Conservation (phyloP, 2,113 vertebrate genomes). For the Phylloscopus trochiloides region DNA sequence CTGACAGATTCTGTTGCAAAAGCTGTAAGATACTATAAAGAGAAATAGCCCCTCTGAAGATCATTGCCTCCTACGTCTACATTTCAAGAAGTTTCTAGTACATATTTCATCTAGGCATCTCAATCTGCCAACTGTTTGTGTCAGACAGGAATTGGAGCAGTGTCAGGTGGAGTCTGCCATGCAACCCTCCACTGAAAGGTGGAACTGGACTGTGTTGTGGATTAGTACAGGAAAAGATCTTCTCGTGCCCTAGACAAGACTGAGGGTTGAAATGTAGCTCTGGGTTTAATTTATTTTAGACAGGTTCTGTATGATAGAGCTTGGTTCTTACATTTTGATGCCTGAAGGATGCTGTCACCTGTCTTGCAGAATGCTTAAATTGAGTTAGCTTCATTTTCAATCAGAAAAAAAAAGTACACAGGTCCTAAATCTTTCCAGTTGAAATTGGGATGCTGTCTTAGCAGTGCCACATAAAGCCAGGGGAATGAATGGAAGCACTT, state of each 20-base stretch:
- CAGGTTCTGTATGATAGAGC: not conserved
- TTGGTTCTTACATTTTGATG: not conserved
- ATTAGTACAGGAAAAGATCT: not conserved
- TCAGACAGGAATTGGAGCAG: not conserved
- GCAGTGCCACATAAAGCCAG: not conserved
- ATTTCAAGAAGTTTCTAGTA: not conserved
- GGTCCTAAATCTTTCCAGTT: not conserved
- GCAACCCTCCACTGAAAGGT: not conserved
- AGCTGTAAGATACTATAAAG: not conserved
- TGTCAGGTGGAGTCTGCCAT: not conserved
- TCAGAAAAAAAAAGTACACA: not conserved
- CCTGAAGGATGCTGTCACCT: not conserved
- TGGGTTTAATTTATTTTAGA: not conserved
- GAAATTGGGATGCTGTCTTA: not conserved
- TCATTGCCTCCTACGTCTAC: not conserved
- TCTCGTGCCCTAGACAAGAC: not conserved
- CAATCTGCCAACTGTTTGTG: not conserved
- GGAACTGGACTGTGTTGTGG: not conserved
- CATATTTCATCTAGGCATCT: not conserved
- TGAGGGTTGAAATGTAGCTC: not conserved
- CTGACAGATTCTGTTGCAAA: not conserved
- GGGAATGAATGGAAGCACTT: not conserved
- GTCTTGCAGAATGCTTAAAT: not conserved
- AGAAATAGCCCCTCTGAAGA: not conserved
- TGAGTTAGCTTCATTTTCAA: not conserved